phyloP scores from a whole-genome alignment of 2,797 vertebrate species.

The Pseudomugil gertrudae region DNA sequence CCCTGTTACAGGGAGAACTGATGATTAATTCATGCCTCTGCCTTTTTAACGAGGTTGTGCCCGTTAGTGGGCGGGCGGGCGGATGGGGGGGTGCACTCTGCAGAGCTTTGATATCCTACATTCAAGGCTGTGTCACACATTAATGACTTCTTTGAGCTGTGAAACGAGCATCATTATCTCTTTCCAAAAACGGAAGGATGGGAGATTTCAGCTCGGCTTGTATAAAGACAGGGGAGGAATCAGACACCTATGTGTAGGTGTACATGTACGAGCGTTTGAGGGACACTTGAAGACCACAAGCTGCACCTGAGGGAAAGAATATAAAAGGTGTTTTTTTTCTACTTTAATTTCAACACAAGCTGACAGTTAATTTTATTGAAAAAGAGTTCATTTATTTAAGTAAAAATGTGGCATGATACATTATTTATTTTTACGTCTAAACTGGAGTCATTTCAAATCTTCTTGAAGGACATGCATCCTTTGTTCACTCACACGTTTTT shows the following conservation, averaged over 20 bases:
- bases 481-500: not conserved
- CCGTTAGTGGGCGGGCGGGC: conserved; percentile 46
- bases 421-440: not conserved
- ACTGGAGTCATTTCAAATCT: not conserved
- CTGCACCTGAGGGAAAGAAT: conserved; percentile 5
- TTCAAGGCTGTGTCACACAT: conserved; percentile 71
- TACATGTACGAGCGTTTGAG: not conserved
- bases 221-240: conserved; percentile 45
- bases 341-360: not conserved
- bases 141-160: conserved; percentile 73
- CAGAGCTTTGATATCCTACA: conserved; percentile 66
- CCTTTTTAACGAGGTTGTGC: conserved; percentile 63
- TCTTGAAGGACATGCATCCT: not conserved
- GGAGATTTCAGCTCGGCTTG: conserved; percentile 53
- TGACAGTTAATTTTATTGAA: not conserved
- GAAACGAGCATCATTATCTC: conserved; percentile 71
- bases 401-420: not conserved
- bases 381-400: not conserved
- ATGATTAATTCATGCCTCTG: conserved; percentile 72
- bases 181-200: conserved; percentile 56
- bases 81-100: conserved; percentile 33
- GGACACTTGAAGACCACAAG: conserved; percentile 7
- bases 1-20: conserved; percentile 53
- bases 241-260: conserved; percentile 20
- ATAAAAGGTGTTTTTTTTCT: conserved; percentile 1